Evolutionary conservation across 2,113 vertebrate species (phyloP).

Genomic region (Poecilia latipinna): DNA sequence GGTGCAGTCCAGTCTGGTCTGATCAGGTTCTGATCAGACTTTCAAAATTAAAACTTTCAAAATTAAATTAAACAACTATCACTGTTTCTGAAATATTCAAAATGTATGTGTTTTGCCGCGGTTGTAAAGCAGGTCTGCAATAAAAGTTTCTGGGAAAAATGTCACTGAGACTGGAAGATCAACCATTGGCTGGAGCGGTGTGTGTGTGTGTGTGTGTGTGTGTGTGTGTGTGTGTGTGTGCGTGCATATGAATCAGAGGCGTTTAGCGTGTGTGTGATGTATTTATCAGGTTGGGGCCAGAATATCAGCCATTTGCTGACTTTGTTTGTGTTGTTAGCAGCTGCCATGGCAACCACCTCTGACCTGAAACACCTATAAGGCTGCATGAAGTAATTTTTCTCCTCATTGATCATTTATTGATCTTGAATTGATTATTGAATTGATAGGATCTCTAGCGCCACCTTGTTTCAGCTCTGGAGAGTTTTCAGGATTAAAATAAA

Average conservation of each 20-base stretch:
- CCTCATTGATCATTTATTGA: no score
- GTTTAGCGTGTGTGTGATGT: conserved; percentile 54
- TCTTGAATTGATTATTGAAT: no score
- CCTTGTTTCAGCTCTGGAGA: neutral
- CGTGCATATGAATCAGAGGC: conserved; percentile 13
- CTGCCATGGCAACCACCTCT: conserved; percentile 8
- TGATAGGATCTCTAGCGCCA: no score
- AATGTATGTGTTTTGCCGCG: no score
- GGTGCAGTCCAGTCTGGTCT: neutral
- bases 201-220: conserved; percentile 6
- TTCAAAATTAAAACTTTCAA: no score
- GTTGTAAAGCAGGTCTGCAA: conserved; percentile 18
- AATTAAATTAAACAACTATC: no score
- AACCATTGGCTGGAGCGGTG: neutral
- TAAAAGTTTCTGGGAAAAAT: conserved; percentile 61
- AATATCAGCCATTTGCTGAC: conserved; percentile 1
- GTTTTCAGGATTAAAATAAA: no score
- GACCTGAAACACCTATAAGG: no score
- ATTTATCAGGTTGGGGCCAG: conserved; percentile 53
- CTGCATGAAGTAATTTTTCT: no score
- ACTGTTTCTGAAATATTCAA: no score
- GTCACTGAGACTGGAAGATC: conserved; percentile 27
- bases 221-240: no score
- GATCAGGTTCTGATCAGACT: conserved; percentile 42
- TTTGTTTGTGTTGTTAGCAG: conserved; percentile 26